Conservation (phyloP, 2,113 vertebrate species). For the Gallinago undulata region DNA sequence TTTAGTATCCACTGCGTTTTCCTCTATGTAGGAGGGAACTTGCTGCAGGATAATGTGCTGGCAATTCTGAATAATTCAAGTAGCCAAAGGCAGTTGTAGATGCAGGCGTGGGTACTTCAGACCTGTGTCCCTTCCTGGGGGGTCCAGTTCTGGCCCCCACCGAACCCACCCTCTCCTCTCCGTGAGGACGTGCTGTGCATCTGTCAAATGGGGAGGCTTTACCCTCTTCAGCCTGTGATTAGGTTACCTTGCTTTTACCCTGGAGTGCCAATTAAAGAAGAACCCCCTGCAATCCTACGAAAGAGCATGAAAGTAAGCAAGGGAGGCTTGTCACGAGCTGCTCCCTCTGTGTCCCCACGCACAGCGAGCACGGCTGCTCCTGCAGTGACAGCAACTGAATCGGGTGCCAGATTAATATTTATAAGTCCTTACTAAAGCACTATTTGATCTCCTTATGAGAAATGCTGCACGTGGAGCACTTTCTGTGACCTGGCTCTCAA, state of each 20-base stretch:
- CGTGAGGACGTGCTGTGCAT: background rate
- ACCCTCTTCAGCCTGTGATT: background rate
- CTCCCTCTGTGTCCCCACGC: background rate
- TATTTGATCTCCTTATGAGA: background rate
- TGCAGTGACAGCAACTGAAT: background rate
- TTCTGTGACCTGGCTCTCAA: background rate
- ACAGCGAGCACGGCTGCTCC: background rate
- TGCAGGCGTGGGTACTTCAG: background rate
- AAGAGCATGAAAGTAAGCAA: background rate
- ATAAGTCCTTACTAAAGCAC: background rate
- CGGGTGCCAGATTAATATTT: constrained; percentile 22
- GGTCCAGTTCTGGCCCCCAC: background rate
- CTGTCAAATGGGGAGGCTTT: background rate
- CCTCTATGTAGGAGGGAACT: background rate
- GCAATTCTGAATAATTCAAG: background rate
- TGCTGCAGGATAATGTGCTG: background rate
- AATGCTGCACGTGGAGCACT: background rate
- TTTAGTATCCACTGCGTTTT: background rate
- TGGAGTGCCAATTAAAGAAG: background rate
- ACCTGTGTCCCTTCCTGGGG: background rate
- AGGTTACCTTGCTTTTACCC: background rate
- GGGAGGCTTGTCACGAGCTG: background rate
- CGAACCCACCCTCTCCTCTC: background rate
- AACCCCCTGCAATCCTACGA: too few species aligned
- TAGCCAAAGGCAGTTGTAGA: background rate